Evolutionary conservation across 2,888 invertebrate species (phyloP), one percentile per base, ranked within the genome.

Genomic region (Rhagonycha lutea): DNA sequence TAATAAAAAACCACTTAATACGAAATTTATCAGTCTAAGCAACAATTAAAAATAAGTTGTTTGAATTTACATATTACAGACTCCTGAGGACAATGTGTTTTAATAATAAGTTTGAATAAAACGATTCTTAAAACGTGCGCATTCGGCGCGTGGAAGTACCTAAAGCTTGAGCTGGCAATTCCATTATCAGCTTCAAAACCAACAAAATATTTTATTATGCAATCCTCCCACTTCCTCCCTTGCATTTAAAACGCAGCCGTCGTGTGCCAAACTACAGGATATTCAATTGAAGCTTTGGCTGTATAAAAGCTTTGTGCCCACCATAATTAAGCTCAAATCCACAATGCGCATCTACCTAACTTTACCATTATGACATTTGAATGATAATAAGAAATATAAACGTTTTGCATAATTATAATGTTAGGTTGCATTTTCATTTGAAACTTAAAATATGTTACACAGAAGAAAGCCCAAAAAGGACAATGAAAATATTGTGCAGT

Each of bases 141-240:
- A 47, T 47, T 47, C 5, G 47, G 47, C 47, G n/a, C 47, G n/a
- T 47, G n/a, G n/a, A 47, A 47, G 47, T n/a, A 18, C 18, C 18
- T 18, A n/a, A 26, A n/a, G n/a, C 47, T 47, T 47, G 47, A 47
- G 47, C 12, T 47, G 47, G 47, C 47, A 47, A n/a, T 47, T 47
- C 47, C 47, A 47, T 47, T 47, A 47, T 47, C 47, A 63, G 23
- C 63, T 24, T 5, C 5, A 24, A 24, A 14, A 47, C 47, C 47
- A 47, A 47, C 47, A 47, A 47, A 47, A 47, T 47, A 47, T 47
- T 68, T 73, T 76, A 74, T 77, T 77, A 74, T 77, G 80, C 78
- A 79, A 77, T 79, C 81, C 81, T 81, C 80, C 82, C 79, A 82
- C 80, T 82, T 82, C 82, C 81, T 80, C 74, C 68, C 72, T 71